These are phyloP conservation scores for Damaliscus lunatus DNA, from an alignment of 2,113 vertebrate genomes.

Conservation along the genomic window DNA sequence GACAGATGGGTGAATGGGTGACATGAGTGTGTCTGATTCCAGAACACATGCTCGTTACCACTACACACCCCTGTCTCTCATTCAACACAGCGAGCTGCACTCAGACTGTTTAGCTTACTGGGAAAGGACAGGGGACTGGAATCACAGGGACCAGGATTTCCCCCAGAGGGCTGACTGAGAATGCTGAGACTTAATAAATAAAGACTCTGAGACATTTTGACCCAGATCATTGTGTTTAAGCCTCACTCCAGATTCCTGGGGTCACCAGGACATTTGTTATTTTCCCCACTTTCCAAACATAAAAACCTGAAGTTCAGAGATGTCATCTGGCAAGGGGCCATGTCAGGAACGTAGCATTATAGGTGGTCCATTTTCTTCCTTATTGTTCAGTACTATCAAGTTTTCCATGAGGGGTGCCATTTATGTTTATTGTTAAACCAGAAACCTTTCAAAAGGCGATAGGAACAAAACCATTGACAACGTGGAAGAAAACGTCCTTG, in stretches of 20 bases:
- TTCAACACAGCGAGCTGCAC: not conserved
- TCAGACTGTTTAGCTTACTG: not conserved
- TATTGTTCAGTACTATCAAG: not conserved
- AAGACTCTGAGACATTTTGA: not conserved
- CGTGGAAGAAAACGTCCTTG: not conserved
- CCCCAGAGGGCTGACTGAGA: not conserved
- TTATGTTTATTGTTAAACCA: not conserved
- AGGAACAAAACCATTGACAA: not conserved
- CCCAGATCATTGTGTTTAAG: not conserved
- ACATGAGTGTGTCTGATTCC: not conserved
- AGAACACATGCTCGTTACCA: not conserved
- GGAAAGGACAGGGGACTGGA: not conserved
- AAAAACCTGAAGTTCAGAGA: not conserved
- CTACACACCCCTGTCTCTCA: fast-evolving
- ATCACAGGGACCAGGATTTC: not conserved
- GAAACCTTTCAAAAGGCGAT: not conserved
- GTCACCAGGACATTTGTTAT: not conserved
- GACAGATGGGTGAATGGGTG: not conserved
- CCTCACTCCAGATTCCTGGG: not conserved
- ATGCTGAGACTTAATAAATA: not conserved
- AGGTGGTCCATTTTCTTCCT: not conserved
- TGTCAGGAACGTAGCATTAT: fast-evolving
- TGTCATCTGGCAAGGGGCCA: not conserved
- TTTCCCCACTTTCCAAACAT: not conserved
- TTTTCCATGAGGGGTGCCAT: not conserved